Base-by-base conservation (phyloP, 1,140 invertebrate species). In the Drosophila micromelanica region DNA sequence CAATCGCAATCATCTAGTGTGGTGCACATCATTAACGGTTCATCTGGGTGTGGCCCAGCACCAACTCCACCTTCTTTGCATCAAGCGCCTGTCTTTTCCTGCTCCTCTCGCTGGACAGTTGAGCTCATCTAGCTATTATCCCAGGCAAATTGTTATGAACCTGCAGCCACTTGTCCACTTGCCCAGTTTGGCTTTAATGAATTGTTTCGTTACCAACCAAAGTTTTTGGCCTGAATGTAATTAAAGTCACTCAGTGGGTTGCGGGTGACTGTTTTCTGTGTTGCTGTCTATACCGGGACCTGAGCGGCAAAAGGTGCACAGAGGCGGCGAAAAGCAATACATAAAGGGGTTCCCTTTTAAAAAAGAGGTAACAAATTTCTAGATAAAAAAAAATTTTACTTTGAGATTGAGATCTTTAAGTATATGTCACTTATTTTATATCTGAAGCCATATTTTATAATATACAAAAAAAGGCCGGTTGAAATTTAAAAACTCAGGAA, bases 1-100 rank as follows among this genome's bases (percentile, higher is more conserved):
- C 71, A 75, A 82, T 76, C 76, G 49, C 79, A 84, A 89, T 89
- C 81, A 78, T 79, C 81, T 71, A 52, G 62, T 68, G 62, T 81
- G 69, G 51, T 76, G 78, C 68, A 84, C 80, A 85, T 85, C 84
- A 89, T 89, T 89, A 89, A 89, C 84, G 80, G 55, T 52, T 76
- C 61, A 57, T 17, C 51, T 12, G 70, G 70, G 71, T 71, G 78
- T 78, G 78, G 74, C 52, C 42, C 32, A 35, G 32, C 7, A 9
- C 32, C 32, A 38, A 32, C 59, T 62, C 42, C 57, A 35, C 67
- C 52, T 52, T 37, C 30, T 12, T 17, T 15, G 42, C 56, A 15
- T 15, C 59, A 20, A 23, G 17, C 5, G 15, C 23, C 30, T 27
- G 42, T 20, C 17, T 27, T 27, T 27, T 27, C 27, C 27, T 5